These are phyloP conservation scores for Diplogasteroides magnus DNA, from an alignment of 1,140 invertebrate species.

Conservation along the genomic window DNA sequence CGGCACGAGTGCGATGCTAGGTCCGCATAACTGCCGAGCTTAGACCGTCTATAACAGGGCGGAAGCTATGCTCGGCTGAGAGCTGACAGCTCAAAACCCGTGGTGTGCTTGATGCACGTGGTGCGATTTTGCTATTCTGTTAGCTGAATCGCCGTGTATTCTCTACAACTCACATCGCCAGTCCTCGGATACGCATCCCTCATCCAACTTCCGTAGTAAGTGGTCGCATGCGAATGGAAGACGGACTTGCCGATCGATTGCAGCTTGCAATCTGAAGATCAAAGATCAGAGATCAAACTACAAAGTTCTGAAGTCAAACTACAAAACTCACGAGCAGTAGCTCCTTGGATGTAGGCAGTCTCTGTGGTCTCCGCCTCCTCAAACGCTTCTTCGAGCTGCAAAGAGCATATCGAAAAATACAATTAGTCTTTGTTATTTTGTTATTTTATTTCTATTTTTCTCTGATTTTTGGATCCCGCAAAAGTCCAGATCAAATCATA, in stretches of 20 bases:
- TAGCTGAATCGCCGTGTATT: constrained; percentile 49
- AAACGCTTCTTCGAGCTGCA: constrained; percentile 23
- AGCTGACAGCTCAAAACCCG: no score
- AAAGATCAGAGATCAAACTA: not conserved
- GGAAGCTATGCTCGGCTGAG: no score
- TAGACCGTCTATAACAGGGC: no score
- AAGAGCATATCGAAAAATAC: not conserved
- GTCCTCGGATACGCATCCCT: constrained; percentile 47
- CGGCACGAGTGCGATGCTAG: no score
- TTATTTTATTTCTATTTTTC: constrained; percentile 6
- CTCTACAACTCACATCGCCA: constrained; percentile 28
- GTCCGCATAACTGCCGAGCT: no score
- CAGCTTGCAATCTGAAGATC: constrained; percentile 55
- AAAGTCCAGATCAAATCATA: no score
- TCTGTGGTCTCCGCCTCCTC: constrained; percentile 43
- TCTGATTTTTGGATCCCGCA: constrained; percentile 3
- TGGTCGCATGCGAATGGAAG: constrained; percentile 54
- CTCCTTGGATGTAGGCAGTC: constrained; percentile 53
- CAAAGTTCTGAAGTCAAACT: constrained; percentile 5
- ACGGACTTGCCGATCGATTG: constrained; percentile 56
- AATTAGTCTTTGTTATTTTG: constrained; percentile 2
- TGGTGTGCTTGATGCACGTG: no score
- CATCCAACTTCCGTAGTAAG: constrained; percentile 57
- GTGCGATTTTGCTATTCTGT: no score
- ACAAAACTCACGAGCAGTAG: constrained; percentile 47